A percentile compares a stretch with the other conserved stretches of the same genome.
Conservation (phyloP, 2,113 vertebrate genomes). For the Oryctolagus cuniculus region mOryCun1.1 NC_091444.1:64572501-64573000, state of each 20-base stretch:
- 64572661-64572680: not conserved
- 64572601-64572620: not conserved
- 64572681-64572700: not conserved
- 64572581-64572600: not conserved
- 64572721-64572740: not conserved
- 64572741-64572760: not conserved
- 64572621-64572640: not conserved
- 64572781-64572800: not conserved
- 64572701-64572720: slow-evolving; percentile 33
- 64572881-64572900: not conserved
- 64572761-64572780: not conserved
- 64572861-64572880: not conserved
- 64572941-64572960: not conserved
- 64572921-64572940: not conserved
- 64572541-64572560: not conserved
- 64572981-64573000: not conserved
- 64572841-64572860: not conserved
- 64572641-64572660: not conserved
- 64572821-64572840: not conserved
- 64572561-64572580: not conserved
- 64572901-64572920: not conserved
- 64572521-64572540: not conserved
- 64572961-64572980: not conserved
- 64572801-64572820: not conserved
- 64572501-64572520: not conserved